Evolutionary conservation across 1,140 invertebrate genomes (phyloP).

Genomic region (Chrysoperla carnea): DNA sequence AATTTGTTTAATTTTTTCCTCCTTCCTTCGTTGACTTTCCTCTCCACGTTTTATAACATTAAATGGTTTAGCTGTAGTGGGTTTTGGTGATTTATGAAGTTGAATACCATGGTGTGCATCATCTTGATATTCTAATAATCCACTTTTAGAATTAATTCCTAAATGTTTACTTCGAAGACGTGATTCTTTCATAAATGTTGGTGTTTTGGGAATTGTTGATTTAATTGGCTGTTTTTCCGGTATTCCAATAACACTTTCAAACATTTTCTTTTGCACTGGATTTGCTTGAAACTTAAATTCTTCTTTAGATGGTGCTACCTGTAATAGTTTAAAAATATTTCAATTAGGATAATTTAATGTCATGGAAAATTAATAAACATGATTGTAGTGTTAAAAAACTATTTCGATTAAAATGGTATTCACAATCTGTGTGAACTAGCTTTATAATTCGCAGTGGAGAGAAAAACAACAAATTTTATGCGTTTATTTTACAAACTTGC

Average conservation of each 20-base stretch:
- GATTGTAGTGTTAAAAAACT: too few species aligned
- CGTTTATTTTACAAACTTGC: too few species aligned
- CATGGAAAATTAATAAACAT: too few species aligned
- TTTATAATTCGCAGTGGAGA: too few species aligned
- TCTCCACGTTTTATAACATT: conserved; percentile 31
- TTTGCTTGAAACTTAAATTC: conserved; percentile 11
- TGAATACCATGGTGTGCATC: too few species aligned
- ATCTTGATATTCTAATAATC: too few species aligned
- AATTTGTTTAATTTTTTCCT: conserved; percentile 27
- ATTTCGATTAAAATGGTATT: too few species aligned
- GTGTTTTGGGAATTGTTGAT: conserved; percentile 3
- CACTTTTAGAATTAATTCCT: too few species aligned
- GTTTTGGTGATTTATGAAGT: conserved; percentile 2
- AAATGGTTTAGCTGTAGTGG: conserved; percentile 25
- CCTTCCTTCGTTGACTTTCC: conserved; percentile 19
- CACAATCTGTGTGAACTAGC: too few species aligned
- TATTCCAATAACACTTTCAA: conserved; percentile 5
- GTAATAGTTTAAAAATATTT: too few species aligned
- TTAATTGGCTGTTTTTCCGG: conserved; percentile 1
- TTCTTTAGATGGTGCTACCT: neutral
- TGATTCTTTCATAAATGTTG: conserved; percentile 7
- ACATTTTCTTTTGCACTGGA: conserved; percentile 11
- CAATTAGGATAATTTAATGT: too few species aligned
- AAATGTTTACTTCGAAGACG: neutral
- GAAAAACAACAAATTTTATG: too few species aligned